A percentile compares a stretch with the other conserved stretches of the same genome.
phyloP scores from a whole-genome alignment of 2,113 vertebrate species.

The Pelobates fuscus region DNA sequence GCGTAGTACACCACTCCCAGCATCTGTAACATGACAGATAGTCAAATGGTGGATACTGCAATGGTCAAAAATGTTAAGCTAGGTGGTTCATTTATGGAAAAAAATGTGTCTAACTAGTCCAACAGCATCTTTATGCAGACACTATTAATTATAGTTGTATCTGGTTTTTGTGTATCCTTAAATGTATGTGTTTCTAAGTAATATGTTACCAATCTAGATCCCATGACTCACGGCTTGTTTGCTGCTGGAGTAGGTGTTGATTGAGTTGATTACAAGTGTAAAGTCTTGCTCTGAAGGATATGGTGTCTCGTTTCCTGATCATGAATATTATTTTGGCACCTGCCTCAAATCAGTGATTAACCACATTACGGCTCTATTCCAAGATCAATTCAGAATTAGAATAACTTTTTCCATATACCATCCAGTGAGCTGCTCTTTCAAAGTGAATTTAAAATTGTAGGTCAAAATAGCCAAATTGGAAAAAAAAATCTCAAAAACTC shows the following conservation, averaged over 20 bases:
- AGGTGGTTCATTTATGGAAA: no score
- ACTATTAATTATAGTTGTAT: neutral
- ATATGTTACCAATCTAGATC: neutral
- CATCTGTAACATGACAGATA: no score
- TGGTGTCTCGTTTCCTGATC: neutral
- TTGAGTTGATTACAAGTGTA: neutral
- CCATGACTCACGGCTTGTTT: neutral
- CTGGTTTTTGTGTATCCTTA: neutral
- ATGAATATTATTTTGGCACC: neutral
- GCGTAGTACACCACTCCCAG: no score
- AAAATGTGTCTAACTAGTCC: no score
- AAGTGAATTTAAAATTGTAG: no score
- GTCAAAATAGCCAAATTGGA: no score
- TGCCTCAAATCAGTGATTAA: neutral
- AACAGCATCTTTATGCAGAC: no score
- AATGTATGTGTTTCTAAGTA: neutral
- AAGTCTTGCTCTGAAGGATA: neutral
- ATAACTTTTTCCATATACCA: no score
- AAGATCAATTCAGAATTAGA: neutral
- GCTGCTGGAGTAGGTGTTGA: neutral
- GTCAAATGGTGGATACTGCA: no score
- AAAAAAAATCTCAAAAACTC: no score
- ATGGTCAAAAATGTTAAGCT: no score
- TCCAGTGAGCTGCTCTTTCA: no score
- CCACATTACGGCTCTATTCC: neutral